Base-by-base conservation (phyloP, 1,140 invertebrate genomes). In the Bombus pyrosoma region DNA sequence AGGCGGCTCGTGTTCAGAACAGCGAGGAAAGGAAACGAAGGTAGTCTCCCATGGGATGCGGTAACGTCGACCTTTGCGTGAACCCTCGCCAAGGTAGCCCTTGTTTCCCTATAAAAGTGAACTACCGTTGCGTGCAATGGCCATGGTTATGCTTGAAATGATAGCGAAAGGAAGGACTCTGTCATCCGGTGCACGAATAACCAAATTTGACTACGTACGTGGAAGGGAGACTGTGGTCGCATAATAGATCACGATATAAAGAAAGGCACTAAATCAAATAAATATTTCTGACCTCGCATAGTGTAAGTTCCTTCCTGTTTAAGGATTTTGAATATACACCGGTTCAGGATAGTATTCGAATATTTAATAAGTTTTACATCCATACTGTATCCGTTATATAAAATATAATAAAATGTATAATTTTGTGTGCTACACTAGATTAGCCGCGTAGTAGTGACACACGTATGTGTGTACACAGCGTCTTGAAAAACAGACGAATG, bases 91-190 rank as follows among this genome's bases (percentile, higher is more conserved):
- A 86, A 87, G 87, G 86, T 90, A 86, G 64, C 79, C 86, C 34
- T 69, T 68, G 81, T 84, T n/a, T 37, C 66, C 83, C 80, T 82
- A 88, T 88, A 91, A 91, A 91, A 88, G 79, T 68, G 81, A 89
- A 87, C 83, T 81, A 83, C 85, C 71, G 71, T 87, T 86, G 87
- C 87, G 83, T 90, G 89, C 82, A 77, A 90, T 78, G 73, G 88
- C 37, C 59, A 79, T 43, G 80, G 83, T 74, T 87, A 85, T 86
- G 79, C 83, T 72, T 57, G 53, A 82, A 89, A 91, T 81, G 86
- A 89, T 87, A 87, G 83, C 77, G 75, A 73, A 82, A 83, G 81
- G 66, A 34, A 78, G 69, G 66, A 66, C 43, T 71, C 69, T 43
- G 81, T 81, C 47, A n/a, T 43, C 32, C 83, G 15, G 13, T 13